These are phyloP conservation scores for Drosophila eugracilis DNA, from an alignment of 1,140 invertebrate genomes.

Conservation along the genomic window DNA sequence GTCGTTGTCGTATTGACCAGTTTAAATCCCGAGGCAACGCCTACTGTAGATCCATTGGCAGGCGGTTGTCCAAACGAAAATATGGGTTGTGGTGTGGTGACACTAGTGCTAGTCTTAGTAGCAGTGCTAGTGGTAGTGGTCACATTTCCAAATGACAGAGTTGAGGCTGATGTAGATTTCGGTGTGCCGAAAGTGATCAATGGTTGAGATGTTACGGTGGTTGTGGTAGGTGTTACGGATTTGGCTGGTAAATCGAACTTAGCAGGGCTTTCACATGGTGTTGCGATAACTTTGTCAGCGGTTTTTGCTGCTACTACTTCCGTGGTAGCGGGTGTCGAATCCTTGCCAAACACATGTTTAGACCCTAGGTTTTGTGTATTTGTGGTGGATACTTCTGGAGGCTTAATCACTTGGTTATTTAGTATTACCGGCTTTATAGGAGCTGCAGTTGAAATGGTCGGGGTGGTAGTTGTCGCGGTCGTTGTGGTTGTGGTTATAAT, in stretches of 20 bases:
- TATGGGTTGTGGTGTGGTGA: constrained; percentile 1
- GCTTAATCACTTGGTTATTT: constrained; percentile 20
- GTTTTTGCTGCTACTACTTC: not conserved
- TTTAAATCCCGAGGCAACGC: constrained; percentile 42
- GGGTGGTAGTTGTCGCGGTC: not conserved
- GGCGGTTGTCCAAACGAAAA: constrained; percentile 24
- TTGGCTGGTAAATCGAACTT: not conserved
- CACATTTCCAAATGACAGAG: constrained; percentile 9
- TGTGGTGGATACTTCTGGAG: not conserved
- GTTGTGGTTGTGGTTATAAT: constrained; percentile 13
- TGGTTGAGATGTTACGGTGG: not conserved
- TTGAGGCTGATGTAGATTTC: constrained; percentile 3
- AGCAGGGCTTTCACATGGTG: not conserved
- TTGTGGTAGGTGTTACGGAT: not conserved
- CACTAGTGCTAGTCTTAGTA: constrained; percentile 3
- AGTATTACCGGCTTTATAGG: constrained; percentile 32
- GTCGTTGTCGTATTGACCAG: constrained; percentile 4
- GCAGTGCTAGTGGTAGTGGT: not conserved
- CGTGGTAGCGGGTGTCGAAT: not conserved
- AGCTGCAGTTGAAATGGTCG: not conserved
- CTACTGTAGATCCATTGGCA: constrained; percentile 1
- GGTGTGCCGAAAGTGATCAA: constrained; percentile 17
- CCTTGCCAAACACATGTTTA: constrained; percentile 2
- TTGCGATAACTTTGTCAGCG: constrained; percentile 5
- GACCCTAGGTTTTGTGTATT: not conserved